Percentiles rank a stretch among this genome's conserved stretches.
Evolutionary conservation across 2,113 vertebrate genomes (phyloP).

Genomic region (Leptosomus discolor): DNA sequence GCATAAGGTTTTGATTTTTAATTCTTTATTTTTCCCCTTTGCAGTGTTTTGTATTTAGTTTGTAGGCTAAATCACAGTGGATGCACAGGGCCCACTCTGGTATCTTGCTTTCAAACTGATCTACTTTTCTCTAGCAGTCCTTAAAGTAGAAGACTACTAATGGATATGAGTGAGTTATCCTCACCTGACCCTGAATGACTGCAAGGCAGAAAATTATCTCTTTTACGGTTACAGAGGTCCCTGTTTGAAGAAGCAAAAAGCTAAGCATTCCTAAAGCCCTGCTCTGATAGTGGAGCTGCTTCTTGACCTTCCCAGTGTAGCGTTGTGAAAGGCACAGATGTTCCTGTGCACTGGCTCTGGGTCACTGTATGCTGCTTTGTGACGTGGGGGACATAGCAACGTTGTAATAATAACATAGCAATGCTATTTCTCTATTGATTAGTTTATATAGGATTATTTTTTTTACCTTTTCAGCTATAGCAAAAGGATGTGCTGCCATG

Average conservation of each 20-base stretch:
- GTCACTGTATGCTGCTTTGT: rapidly evolving
- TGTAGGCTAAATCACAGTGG: background rate
- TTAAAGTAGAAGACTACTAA: background rate
- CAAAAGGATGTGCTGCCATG: background rate
- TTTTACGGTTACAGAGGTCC: background rate
- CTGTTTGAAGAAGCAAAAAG: background rate
- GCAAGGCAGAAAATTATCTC: background rate
- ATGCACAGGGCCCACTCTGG: background rate
- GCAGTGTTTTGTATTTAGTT: constrained; percentile 4
- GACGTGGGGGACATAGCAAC: rapidly evolving
- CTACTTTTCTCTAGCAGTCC: background rate
- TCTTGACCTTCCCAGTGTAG: background rate
- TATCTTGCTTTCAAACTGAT: background rate
- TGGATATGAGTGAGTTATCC: background rate
- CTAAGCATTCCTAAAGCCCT: background rate
- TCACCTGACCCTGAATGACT: background rate
- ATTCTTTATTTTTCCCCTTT: constrained; percentile 33
- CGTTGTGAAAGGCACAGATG: background rate
- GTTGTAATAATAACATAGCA: too few species aligned
- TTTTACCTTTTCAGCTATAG: background rate
- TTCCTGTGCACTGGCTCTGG: background rate
- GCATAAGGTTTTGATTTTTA: constrained; percentile 51
- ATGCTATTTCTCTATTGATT: background rate
- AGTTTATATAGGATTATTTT: background rate
- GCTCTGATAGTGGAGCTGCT: background rate